Conservation (phyloP, 2,888 invertebrate species). For the Drosophila kambysellisi region DNA sequence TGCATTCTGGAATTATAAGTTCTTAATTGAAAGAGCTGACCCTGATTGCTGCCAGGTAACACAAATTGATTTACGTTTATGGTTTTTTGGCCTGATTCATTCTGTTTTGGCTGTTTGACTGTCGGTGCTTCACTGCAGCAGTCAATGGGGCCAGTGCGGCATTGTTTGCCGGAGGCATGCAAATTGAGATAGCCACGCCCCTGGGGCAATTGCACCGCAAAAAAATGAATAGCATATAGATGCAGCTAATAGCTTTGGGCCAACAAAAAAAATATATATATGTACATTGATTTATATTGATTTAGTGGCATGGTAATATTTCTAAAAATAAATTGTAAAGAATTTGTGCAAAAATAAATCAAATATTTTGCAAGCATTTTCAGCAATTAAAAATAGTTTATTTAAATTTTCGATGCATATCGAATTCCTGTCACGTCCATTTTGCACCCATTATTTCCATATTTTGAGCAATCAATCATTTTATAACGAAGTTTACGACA, state of each 20-base stretch:
- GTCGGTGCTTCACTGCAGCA: neutral
- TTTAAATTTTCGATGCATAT: slow-evolving; percentile 1
- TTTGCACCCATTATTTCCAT: neutral
- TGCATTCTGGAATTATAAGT: slow-evolving; percentile 49
- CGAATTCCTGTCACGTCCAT: neutral
- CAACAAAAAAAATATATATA: too few relatives aligned
- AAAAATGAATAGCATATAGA: neutral
- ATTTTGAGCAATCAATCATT: slow-evolving; percentile 3
- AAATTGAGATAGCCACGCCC: slow-evolving; percentile 25
- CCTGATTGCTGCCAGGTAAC: slow-evolving; percentile 41
- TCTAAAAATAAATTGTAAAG: neutral
- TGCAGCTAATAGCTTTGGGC: neutral
- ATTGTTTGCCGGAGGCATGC: slow-evolving; percentile 29
- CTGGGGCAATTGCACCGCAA: neutral
- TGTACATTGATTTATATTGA: neutral
- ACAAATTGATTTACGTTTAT: slow-evolving; percentile 64
- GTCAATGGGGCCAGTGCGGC: neutral
- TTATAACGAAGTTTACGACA: neutral
- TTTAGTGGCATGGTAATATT: neutral
- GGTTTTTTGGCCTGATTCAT: slow-evolving; percentile 3
- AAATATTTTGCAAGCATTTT: neutral
- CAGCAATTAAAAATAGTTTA: slow-evolving; percentile 12
- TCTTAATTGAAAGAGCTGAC: slow-evolving; percentile 49
- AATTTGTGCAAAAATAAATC: neutral
- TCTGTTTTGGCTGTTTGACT: neutral